phyloP scores from a whole-genome alignment of 2,888 invertebrate genomes.

The Heliconius sara region DNA sequence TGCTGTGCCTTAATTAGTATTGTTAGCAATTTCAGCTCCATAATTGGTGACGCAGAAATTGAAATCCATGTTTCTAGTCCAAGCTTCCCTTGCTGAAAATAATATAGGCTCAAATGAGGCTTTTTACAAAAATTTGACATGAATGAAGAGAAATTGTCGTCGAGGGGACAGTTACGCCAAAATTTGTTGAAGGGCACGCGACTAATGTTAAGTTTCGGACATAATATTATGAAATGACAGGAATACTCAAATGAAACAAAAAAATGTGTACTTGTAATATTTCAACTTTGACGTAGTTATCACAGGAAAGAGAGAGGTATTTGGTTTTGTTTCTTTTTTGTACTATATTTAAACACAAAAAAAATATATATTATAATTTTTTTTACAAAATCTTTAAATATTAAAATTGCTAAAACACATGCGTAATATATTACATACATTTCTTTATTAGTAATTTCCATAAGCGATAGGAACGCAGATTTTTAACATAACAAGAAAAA shows the following conservation, averaged over 20 bases:
- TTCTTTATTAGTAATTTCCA: not conserved
- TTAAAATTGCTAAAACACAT: no score
- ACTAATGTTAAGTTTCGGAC: not conserved
- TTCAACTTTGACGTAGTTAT: not conserved
- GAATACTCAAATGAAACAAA: not conserved
- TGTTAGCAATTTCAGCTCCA: not conserved
- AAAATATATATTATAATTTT: no score
- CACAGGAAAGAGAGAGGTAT: not conserved
- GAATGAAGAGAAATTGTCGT: not conserved
- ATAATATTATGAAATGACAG: not conserved
- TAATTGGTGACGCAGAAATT: not conserved
- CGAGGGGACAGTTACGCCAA: conserved; percentile 19
- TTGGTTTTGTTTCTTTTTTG: no score
- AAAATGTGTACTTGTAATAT: not conserved
- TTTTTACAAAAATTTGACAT: not conserved
- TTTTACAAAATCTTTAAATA: no score
- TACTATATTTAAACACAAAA: no score
- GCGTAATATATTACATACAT: no score
- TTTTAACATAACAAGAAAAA: not conserved
- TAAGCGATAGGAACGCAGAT: not conserved
- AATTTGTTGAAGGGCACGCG: conserved; percentile 22
- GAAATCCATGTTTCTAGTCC: not conserved
- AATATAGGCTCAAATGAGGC: not conserved
- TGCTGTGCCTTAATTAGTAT: not conserved
- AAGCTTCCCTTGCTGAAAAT: not conserved